Percentiles rank a stretch among this genome's conserved stretches.
Evolutionary conservation across 2,113 vertebrate species (phyloP).

Genomic region (Melanerpes aurifrons): DNA sequence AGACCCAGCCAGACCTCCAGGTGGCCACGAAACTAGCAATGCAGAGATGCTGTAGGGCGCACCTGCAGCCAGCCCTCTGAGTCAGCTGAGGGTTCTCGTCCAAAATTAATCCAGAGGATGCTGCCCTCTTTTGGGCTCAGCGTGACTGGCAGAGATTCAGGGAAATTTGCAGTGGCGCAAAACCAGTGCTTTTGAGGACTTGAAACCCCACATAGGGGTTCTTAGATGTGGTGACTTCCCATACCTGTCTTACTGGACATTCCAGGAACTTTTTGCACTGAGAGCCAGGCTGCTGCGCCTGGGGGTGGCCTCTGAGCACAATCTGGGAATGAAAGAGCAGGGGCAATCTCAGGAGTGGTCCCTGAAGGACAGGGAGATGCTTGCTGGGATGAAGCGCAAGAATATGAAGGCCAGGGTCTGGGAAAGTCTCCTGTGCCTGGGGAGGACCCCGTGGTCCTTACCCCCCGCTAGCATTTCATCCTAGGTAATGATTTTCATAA

Average conservation of each 20-base stretch:
- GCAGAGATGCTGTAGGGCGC: not conserved
- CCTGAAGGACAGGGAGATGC: not conserved
- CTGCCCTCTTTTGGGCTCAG: constrained; percentile 55
- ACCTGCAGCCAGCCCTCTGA: not conserved
- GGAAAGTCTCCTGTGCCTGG: not conserved
- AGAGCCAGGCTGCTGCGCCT: not conserved
- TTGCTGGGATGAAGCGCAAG: not conserved
- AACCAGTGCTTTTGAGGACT: not conserved
- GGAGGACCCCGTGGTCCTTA: not conserved
- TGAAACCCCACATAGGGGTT: fast-evolving
- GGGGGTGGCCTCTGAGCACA: fast-evolving
- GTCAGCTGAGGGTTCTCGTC: not conserved
- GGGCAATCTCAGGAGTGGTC: not conserved
- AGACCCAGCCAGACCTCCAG: not conserved
- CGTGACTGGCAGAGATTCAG: not conserved
- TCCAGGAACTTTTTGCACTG: not conserved
- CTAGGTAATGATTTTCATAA: not conserved
- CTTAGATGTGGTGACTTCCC: not conserved
- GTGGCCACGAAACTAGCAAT: fast-evolving
- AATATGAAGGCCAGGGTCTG: not conserved
- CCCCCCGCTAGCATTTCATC: not conserved
- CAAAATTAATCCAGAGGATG: not conserved
- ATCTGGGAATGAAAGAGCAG: not conserved
- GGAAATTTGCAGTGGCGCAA: not conserved
- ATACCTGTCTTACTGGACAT: not conserved